A percentile compares a stretch with the other conserved stretches of the same genome.
These are phyloP conservation scores for Vanessa atalanta DNA, from an alignment of 1,140 invertebrate genomes.

Conservation along the genomic window DNA sequence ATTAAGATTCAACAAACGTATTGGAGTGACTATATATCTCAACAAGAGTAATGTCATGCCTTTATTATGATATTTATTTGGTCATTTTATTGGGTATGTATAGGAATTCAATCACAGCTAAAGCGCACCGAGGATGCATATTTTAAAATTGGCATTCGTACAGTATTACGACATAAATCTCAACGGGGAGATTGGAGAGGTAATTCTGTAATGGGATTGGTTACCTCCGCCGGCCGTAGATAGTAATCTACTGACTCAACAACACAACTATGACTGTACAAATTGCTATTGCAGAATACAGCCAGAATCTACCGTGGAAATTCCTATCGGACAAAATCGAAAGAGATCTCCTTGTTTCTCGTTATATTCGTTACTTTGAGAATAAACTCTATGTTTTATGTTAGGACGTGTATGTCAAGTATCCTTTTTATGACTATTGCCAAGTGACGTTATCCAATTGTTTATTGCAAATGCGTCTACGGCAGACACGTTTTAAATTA, in stretches of 20 bases:
- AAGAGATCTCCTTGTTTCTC: constrained; percentile 14
- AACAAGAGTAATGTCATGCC: too few species aligned
- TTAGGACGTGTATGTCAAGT: constrained; percentile 29
- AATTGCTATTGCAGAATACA: constrained; percentile 23
- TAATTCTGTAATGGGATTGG: constrained; percentile 36
- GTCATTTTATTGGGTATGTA: not conserved
- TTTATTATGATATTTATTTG: too few species aligned
- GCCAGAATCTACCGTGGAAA: constrained; percentile 1
- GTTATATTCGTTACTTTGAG: constrained; percentile 33
- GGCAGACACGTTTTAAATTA: constrained; percentile 31
- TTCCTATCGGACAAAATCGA: constrained; percentile 6
- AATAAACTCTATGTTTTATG: constrained; percentile 36
- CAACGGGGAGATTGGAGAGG: constrained; percentile 16
- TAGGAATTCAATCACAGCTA: constrained; percentile 20
- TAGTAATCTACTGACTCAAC: constrained; percentile 37
- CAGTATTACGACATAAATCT: constrained; percentile 26
- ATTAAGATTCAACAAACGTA: too few species aligned
- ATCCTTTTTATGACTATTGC: constrained; percentile 35
- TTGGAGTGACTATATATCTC: too few species aligned
- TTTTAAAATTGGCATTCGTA: constrained; percentile 28
- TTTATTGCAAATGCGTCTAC: constrained; percentile 25
- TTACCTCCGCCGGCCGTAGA: constrained; percentile 32
- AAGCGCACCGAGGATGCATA: constrained; percentile 16
- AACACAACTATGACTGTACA: constrained; percentile 33
- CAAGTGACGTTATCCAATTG: constrained; percentile 27